These are phyloP conservation scores for Lasioglossum malachurum DNA, from an alignment of 2,888 invertebrate species.

Conservation along the genomic window DNA sequence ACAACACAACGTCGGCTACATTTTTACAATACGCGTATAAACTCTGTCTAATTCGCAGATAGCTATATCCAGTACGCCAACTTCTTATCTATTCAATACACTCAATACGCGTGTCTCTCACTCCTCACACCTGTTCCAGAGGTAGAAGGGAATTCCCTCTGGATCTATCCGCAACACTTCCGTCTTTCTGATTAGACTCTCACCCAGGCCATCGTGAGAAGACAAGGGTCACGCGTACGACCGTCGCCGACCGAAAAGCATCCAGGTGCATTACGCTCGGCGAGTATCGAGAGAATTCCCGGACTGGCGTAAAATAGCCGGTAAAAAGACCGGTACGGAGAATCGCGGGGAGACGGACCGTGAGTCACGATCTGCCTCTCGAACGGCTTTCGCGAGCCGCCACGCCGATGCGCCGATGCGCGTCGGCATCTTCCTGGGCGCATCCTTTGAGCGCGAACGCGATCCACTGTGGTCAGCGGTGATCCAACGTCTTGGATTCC, in stretches of 20 bases:
- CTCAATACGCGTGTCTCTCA: too few relatives aligned
- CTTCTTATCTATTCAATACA: too few relatives aligned
- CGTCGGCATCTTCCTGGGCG: slow-evolving; percentile 19
- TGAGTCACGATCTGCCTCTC: slow-evolving; percentile 40
- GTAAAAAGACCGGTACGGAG: slow-evolving; percentile 14
- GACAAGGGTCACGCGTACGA: neutral
- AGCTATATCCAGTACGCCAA: too few relatives aligned
- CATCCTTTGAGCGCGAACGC: slow-evolving; percentile 51
- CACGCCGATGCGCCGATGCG: neutral
- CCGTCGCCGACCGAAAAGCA: neutral
- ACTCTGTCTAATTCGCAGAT: too few relatives aligned
- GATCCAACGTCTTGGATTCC: slow-evolving; percentile 48
- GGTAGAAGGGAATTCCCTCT: too few relatives aligned
- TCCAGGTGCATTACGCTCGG: neutral
- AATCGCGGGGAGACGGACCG: slow-evolving; percentile 27
- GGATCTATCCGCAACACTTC: too few relatives aligned
- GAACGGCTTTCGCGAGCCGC: neutral
- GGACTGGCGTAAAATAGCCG: neutral
- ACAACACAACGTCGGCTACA: too few relatives aligned
- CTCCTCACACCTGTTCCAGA: too few relatives aligned
- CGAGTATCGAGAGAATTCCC: neutral
- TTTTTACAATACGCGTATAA: too few relatives aligned
- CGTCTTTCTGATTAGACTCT: too few relatives aligned
- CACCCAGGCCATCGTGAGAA: neutral
- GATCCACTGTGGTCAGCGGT: slow-evolving; percentile 41